Evolutionary conservation across 2,888 invertebrate genomes (phyloP), one percentile per base, ranked within the genome.

Genomic region (Xylota sylvarum): DNA sequence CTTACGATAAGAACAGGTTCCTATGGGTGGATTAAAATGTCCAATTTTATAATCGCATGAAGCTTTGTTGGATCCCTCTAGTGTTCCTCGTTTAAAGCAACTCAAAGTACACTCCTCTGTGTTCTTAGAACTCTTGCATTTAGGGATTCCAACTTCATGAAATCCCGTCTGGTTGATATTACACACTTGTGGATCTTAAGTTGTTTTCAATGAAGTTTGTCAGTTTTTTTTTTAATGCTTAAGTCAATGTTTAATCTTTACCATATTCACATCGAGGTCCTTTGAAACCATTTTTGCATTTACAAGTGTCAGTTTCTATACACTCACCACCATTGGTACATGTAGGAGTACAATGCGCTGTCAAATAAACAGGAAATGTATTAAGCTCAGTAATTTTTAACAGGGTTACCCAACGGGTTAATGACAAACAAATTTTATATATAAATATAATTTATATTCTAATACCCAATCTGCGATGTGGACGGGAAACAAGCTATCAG

Each of bases 241-340:
- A 1, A 23, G 23, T 23, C 23, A 23, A 23, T 6, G 30, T 23
- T 40, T 1, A 40, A 55, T 9, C 30, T 88, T 88, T 84, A 92
- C 92, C 90, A 62, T 90, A 90, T 89, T 93, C 91, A 74, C 93
- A 93, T 43, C 90, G 90, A 4, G 90, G 88, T 3, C 93, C 93
- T 4, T 91, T 94, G 89, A 93, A 96, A 2, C 94, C 94, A 86
- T 94, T 93, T 0, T 96, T 95, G 90, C 98, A 98, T 88, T 96
- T 95, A 88, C 98, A 98, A 1, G 94, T 93, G 90, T 97, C 96
- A 9, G 95, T 94, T 0, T 96, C 94, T 0, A 97, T 92, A 90
- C 98, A 98, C 12, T 94, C 94, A 0, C 98, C 98, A 0, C 96
- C 97, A 90, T 98, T 97, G 81, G 94, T 91, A 90, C 98, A 98